Evolutionary conservation across 2,797 vertebrate genomes (phyloP), one percentile per base, ranked within the genome.

Genomic region (Scleropages formosus): DNA sequence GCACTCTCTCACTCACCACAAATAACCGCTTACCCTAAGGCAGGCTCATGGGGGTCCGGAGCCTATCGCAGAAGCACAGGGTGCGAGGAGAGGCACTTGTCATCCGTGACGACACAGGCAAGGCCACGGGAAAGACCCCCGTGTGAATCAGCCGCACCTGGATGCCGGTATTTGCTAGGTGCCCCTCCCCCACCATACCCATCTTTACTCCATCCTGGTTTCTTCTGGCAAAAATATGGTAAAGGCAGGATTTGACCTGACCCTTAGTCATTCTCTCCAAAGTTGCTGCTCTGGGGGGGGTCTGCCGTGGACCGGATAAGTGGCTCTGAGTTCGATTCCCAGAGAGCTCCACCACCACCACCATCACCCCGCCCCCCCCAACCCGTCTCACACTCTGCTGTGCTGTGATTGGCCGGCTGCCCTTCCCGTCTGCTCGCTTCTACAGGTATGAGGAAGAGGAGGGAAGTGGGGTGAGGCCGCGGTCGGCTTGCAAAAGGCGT

Each of bases 181-280:
- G 47, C 15, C 4, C 3, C 15, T 4, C 3, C 9, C n/a, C 61
- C 15, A 47, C 16, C 39, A 68, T 22, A 51, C 7, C 27, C 26
- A 10, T 26, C 75, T 56, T 12, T 44, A 22, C 56, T 58, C 20
- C 20, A 11, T 72, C 64, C 39, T 16, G 26, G 47, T 74, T 78
- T 74, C 10, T 70, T 80, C 70, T 62, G 76, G 62, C 56, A 73
- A 3, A 70, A 74, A 65, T 26, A 62, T 46, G 10, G 76, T 80
- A 80, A 79, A 69, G 51, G 10, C 7, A 51, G 7, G 51, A 51
- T 51, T 10, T n/a, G n/a, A n/a, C n/a, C n/a, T n/a, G n/a, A n/a
- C 79, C 18, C 39, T 24, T 77, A 26, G 79, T 78, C 53, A 51
- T 73, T 75, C 78, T 78, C 71, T 73, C 70, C 68, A 71, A 47